Evolutionary conservation across 2,888 invertebrate genomes (phyloP).

Genomic region (Lamproptera curius): DNA sequence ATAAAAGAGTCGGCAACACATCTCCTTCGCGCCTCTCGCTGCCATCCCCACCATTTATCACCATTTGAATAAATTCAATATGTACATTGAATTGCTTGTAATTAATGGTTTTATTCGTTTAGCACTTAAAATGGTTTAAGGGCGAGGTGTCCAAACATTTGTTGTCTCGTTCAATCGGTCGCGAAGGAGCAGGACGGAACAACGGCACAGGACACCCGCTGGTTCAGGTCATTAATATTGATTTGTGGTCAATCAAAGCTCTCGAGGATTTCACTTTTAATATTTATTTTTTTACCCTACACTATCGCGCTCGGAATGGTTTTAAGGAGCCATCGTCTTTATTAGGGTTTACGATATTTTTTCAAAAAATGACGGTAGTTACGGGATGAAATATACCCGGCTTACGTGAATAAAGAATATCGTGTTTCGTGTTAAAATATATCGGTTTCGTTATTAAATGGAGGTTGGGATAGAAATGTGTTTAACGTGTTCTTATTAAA

Average conservation of each 20-base stretch:
- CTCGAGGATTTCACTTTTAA: slow-evolving; percentile 75
- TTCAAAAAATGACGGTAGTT: slow-evolving; percentile 20
- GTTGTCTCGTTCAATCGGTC: slow-evolving; percentile 40
- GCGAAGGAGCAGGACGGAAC: slow-evolving; percentile 40
- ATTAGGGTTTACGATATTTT: slow-evolving; percentile 35
- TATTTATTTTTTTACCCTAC: slow-evolving; percentile 64
- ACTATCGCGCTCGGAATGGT: slow-evolving; percentile 37
- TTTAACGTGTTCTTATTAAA: no score
- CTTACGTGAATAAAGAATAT: slow-evolving; percentile 16
- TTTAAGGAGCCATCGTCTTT: slow-evolving; percentile 47
- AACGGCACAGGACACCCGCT: slow-evolving; percentile 65
- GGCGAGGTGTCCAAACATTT: slow-evolving; percentile 74
- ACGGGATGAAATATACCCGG: slow-evolving; percentile 13
- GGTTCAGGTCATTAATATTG: slow-evolving; percentile 77
- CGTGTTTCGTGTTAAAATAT: not conserved
- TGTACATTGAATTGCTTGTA: slow-evolving; percentile 77
- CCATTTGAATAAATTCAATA: slow-evolving; percentile 79
- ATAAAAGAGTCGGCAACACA: slow-evolving; percentile 33
- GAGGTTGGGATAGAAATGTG: no score
- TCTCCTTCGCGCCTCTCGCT: slow-evolving; percentile 66
- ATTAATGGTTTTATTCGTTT: slow-evolving; percentile 79
- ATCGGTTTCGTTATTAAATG: not conserved
- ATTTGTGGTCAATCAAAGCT: slow-evolving; percentile 79
- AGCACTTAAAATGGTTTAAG: slow-evolving; percentile 76
- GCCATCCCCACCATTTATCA: slow-evolving; percentile 64